Percentiles rank a stretch among this genome's conserved stretches.
Conservation (phyloP, 2,797 vertebrate genomes). For the Chanos chanos region DNA sequence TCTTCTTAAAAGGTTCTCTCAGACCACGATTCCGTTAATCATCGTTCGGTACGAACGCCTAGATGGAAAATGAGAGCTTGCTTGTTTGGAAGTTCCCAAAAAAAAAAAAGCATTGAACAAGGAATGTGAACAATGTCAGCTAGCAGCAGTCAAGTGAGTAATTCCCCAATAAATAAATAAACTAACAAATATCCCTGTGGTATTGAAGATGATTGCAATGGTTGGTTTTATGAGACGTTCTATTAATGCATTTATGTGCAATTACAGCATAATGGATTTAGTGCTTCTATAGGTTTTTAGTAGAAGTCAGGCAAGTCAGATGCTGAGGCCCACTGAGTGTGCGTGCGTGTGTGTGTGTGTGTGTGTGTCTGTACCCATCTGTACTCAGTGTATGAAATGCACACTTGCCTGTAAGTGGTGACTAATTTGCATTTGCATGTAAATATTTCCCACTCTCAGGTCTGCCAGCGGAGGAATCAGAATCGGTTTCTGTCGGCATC, state of each 20-base stretch:
- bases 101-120: too few species aligned
- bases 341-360: conserved; percentile 47
- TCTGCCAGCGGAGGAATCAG: conserved; percentile 65
- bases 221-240: conserved; percentile 14
- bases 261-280: conserved; percentile 18
- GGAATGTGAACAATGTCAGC: too few species aligned
- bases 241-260: conserved; percentile 26
- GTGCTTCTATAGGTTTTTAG: conserved; percentile 1
- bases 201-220: conserved; percentile 20
- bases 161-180: too few species aligned
- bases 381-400: too few species aligned
- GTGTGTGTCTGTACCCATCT: conserved; percentile 49
- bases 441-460: conserved; percentile 71
- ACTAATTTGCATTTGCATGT: conserved; percentile 76
- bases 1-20: too few species aligned
- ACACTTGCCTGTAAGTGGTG: conserved; percentile 49
- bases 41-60: too few species aligned
- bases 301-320: conserved; percentile 22
- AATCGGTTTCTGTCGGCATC: conserved; percentile 68
- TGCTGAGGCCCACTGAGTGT: conserved; percentile 39
- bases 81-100: too few species aligned
- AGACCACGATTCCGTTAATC: too few species aligned
- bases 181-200: not conserved
- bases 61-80: too few species aligned
- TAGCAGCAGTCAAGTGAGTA: too few species aligned